phyloP scores from a whole-genome alignment of 2,113 vertebrate species.

The Dermatemys mawii region DNA sequence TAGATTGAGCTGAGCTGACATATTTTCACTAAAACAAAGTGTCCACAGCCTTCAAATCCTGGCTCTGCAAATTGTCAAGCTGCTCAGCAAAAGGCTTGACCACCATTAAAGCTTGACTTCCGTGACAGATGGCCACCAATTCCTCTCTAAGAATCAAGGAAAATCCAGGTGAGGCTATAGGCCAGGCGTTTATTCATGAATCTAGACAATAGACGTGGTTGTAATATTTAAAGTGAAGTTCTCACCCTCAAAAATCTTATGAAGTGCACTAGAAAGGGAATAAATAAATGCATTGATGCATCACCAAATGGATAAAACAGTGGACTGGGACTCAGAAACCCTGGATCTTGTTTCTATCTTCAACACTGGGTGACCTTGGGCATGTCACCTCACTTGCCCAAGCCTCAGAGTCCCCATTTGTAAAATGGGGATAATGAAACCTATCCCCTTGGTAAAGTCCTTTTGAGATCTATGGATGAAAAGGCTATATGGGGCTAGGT shows the following conservation, averaged over 20 bases:
- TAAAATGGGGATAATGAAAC: background rate
- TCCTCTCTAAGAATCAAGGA: background rate
- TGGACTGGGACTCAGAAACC: background rate
- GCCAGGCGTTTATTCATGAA: background rate
- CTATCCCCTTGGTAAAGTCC: background rate
- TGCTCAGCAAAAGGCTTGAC: background rate
- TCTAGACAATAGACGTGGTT: background rate
- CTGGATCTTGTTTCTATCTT: background rate
- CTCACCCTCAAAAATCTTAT: background rate
- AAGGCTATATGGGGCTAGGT: background rate
- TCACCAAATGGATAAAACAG: background rate
- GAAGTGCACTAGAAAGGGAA: background rate
- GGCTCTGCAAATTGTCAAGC: background rate
- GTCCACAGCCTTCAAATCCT: background rate
- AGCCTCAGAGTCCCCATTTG: background rate
- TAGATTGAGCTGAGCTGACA: too few relatives aligned
- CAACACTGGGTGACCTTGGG: background rate
- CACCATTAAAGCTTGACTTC: background rate
- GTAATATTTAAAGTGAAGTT: background rate
- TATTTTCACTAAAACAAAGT: background rate
- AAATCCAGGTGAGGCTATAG: background rate
- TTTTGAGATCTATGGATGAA: background rate
- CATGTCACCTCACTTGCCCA: background rate
- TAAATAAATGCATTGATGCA: background rate
- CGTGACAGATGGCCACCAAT: background rate